A percentile compares a stretch with the other conserved stretches of the same genome.
These are phyloP conservation scores for Schmidtea mediterranea DNA, from an alignment of 1,140 invertebrate genomes.

Conservation along the genomic window DNA sequence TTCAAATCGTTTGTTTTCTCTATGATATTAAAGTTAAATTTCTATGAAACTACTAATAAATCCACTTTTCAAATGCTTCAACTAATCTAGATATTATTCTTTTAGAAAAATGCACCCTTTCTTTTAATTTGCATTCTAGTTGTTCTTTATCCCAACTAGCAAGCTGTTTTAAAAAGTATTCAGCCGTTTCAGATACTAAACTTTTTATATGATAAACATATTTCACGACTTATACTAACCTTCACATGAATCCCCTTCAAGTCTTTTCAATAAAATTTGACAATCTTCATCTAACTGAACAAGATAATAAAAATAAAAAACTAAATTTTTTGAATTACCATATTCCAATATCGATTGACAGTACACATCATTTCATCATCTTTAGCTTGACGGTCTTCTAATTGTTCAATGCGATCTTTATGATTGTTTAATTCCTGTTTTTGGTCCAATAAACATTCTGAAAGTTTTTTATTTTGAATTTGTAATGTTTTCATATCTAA, in stretches of 20 bases:
- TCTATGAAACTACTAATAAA: too few species aligned
- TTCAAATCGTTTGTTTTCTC: too few species aligned
- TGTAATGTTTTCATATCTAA: constrained; percentile 85
- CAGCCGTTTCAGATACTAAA: background rate
- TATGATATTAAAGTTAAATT: too few species aligned
- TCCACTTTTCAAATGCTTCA: constrained; percentile 2
- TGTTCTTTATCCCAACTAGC: constrained; percentile 5
- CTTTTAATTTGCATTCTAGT: background rate
- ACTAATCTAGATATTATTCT: background rate
- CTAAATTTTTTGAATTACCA: too few species aligned
- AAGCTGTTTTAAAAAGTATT: constrained; percentile 4
- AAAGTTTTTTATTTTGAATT: constrained; percentile 83
- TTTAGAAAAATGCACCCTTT: constrained; percentile 5
- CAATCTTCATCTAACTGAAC: constrained; percentile 2
- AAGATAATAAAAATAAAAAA: background rate
- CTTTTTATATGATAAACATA: background rate
- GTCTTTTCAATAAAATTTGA: background rate
- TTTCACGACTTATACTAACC: too few species aligned
- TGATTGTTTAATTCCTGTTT: constrained; percentile 63
- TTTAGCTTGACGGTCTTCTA: constrained; percentile 80
- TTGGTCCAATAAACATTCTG: constrained; percentile 56
- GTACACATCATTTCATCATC: constrained; percentile 90
- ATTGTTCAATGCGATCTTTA: constrained; percentile 64
- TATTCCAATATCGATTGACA: constrained; percentile 82
- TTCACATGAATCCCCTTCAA: background rate